Base-by-base conservation (phyloP, 2,888 invertebrate species). In the Synergus laeviventris region DNA sequence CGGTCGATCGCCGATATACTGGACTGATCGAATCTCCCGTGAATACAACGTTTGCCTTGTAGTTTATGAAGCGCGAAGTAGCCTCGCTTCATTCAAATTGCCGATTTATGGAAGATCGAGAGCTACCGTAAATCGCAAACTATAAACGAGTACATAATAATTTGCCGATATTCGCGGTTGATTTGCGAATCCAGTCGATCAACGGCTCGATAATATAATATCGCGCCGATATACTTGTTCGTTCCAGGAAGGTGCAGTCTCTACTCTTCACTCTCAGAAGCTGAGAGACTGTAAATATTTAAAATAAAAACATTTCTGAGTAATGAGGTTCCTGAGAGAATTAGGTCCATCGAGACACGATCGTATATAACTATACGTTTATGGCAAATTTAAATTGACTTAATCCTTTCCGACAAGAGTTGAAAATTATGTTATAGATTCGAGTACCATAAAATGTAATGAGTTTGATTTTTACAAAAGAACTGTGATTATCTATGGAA, bases 91-190 rank as follows among this genome's bases (percentile, higher is more conserved):
- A 66, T 66, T 66, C 66, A 66, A 36, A 70, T 70, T 31, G 66
- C 42, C 70, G 70, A 70, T 70, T 70, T 49, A 70, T 8, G 70
- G 31, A 49, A 70, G 45, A 49, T 45, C 24, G n/a, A 49, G 70
- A 70, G 70, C 70, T 70, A 70, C 70, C 70, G 70, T 70, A 66
- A 66, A 45, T 9, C 66, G 66, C 24, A 49, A 31, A 45, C 24
- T 45, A 70, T 70, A 70, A 49, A 70, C 31, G 21, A 16, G 45
- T 31, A 70, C 45, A 24, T 45, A 70, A 70, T 70, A 70, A 70
- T 70, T 70, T 70, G 70, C 49, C 70, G 70, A 70, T 70, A 49
- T 70, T 70, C 70, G 70, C 70, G 36, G 70, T 49, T 70, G 70
- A 70, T 49, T 70, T 70, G 70, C 16, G 49, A 70, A 66, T 66